Evolutionary conservation across 1,140 invertebrate genomes (phyloP).

Genomic region (Drosophila oshimai): DNA sequence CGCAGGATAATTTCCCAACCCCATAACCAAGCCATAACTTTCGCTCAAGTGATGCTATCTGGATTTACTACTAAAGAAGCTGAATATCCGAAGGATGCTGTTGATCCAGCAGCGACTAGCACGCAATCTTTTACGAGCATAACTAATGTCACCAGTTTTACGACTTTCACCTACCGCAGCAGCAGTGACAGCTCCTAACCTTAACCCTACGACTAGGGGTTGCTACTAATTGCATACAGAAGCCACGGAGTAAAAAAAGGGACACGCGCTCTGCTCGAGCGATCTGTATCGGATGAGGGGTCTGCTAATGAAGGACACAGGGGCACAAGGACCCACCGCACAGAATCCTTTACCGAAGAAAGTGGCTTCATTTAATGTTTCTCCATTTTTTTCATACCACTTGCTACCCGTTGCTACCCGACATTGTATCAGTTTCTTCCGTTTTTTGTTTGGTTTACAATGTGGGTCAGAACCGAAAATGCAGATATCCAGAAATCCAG

Average conservation of each 20-base stretch:
- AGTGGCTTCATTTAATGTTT: constrained; percentile 16
- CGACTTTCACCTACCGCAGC: constrained; percentile 75
- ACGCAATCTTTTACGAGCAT: constrained; percentile 62
- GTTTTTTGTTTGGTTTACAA: constrained; percentile 8
- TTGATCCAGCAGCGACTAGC: constrained; percentile 2
- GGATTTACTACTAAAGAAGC: not conserved
- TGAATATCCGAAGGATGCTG: constrained; percentile 3
- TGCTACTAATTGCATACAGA: constrained; percentile 36
- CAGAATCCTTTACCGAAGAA: not conserved
- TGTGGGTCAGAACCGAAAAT: constrained; percentile 46
- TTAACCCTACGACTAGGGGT: constrained; percentile 46
- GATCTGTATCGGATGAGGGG: constrained; percentile 7
- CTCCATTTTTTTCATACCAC: not conserved
- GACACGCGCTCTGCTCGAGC: constrained; percentile 24
- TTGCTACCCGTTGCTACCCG: not conserved
- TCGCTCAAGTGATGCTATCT: constrained; percentile 22
- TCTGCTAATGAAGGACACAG: constrained; percentile 39
- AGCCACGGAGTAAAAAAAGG: constrained; percentile 6
- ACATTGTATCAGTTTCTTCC: not conserved
- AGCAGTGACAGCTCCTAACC: constrained; percentile 1
- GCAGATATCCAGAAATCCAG: not conserved
- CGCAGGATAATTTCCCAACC: not conserved
- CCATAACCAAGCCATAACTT: constrained; percentile 13
- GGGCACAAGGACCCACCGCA: constrained; percentile 42
- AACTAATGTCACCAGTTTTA: constrained; percentile 52